phyloP scores from a whole-genome alignment of 2,113 vertebrate species.

The Mionectes macconnelli region DNA sequence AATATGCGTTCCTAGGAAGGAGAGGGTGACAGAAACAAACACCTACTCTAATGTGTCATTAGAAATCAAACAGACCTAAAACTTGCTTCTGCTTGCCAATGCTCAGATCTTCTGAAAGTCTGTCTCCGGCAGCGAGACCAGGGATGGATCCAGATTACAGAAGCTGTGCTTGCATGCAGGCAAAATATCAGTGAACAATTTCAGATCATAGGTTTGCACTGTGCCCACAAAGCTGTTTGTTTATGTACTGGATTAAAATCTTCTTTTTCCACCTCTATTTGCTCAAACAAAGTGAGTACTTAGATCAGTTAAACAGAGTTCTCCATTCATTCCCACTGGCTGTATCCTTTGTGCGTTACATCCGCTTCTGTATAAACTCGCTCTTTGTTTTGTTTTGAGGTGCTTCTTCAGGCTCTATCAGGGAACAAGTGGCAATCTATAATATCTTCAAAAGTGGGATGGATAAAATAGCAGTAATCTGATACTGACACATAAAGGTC shows the following conservation, averaged over 20 bases:
- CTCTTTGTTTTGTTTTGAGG: constrained; percentile 34
- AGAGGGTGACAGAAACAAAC: constrained; percentile 61
- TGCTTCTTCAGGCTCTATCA: constrained; percentile 10
- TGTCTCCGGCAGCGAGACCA: not conserved
- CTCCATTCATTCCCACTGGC: constrained; percentile 23
- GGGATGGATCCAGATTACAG: not conserved
- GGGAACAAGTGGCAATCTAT: constrained; percentile 15
- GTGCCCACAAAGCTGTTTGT: not conserved
- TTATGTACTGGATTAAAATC: constrained; percentile 9
- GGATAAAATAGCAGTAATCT: constrained; percentile 31
- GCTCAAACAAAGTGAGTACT: not conserved
- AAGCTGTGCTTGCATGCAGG: not conserved
- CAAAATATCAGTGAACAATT: not conserved
- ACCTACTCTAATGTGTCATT: constrained; percentile 58
- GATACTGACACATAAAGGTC: constrained; percentile 44
- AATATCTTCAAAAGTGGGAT: constrained; percentile 1
- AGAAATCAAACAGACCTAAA: constrained; percentile 65
- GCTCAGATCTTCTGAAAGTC: constrained; percentile 12
- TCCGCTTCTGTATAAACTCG: not conserved
- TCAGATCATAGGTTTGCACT: not conserved
- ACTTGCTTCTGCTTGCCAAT: constrained; percentile 21
- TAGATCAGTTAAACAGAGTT: not conserved
- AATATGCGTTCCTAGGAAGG: constrained; percentile 16
- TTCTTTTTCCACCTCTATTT: not conserved
- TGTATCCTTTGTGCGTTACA: not conserved